phyloP scores from a whole-genome alignment of 2,797 vertebrate genomes.

The Tadarida brasiliensis region DNA sequence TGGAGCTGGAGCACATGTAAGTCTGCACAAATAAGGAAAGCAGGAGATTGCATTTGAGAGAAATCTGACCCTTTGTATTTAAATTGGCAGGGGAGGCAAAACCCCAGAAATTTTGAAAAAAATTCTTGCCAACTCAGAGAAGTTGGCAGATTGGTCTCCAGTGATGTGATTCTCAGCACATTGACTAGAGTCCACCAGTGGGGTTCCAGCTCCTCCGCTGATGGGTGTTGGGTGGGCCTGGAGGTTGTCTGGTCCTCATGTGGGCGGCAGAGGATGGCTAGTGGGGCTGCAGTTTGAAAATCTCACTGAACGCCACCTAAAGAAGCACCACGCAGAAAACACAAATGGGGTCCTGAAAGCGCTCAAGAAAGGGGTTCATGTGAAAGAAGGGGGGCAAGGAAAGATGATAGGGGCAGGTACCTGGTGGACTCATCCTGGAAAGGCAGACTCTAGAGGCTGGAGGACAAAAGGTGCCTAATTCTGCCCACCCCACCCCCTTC shows the following conservation, averaged over 20 bases:
- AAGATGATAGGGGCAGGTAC: background rate
- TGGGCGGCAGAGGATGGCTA: background rate
- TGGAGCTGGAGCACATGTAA: background rate
- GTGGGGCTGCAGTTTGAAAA: background rate
- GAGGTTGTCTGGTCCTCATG: background rate
- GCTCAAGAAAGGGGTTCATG: background rate
- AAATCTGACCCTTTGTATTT: conserved; percentile 16
- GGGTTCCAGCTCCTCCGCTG: background rate
- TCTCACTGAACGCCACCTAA: background rate
- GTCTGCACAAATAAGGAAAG: background rate
- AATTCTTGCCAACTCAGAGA: background rate
- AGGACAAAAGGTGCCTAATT: background rate
- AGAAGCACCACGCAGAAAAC: background rate
- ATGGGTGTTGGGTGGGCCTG: background rate
- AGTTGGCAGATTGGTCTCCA: background rate
- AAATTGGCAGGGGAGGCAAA: conserved; percentile 22
- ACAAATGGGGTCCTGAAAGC: background rate
- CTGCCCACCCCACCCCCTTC: background rate
- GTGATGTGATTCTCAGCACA: conserved; percentile 17
- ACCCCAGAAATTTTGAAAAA: background rate
- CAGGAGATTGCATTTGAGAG: background rate
- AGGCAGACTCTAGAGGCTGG: background rate
- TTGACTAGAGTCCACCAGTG: background rate
- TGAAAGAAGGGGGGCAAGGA: background rate
- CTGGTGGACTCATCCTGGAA: background rate